phyloP scores from a whole-genome alignment of 2,888 invertebrate species.

The Acheta domesticus region DNA sequence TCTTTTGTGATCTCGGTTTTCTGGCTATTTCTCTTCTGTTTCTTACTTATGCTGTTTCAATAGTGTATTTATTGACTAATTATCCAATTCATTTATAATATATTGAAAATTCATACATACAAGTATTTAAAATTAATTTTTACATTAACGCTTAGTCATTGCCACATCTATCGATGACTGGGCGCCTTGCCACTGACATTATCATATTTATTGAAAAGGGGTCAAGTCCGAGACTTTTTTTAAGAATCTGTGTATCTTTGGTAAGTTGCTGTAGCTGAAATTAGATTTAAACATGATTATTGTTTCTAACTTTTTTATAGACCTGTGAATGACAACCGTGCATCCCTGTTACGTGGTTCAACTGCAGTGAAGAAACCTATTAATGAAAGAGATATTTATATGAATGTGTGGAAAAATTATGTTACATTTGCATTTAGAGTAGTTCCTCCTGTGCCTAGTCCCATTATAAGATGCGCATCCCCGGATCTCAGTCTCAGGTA shows the following conservation, averaged over 20 bases:
- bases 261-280: neutral
- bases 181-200: no score
- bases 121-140: no score
- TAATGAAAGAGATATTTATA: conserved; percentile 89
- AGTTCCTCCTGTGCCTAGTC: conserved; percentile 86
- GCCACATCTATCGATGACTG: no score
- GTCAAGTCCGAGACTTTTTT: no score
- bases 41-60: no score
- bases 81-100: no score
- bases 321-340: conserved; percentile 93
- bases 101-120: no score
- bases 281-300: neutral
- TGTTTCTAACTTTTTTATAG: conserved; percentile 51
- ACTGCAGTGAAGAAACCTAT: conserved; percentile 85
- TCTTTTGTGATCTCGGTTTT: no score
- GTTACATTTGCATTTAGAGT: conserved; percentile 94
- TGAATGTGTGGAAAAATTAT: conserved; percentile 98
- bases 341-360: conserved; percentile 85
- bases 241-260: neutral
- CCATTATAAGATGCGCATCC: conserved; percentile 85
- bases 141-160: no score
- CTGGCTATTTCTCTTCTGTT: no score
- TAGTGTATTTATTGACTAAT: no score
- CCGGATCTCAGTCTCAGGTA: conserved; percentile 89
- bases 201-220: no score